Percentiles rank a stretch among this genome's conserved stretches.
These are phyloP conservation scores for Nipponia nippon DNA, from an alignment of 2,113 vertebrate genomes.

Conservation along the genomic window DNA sequence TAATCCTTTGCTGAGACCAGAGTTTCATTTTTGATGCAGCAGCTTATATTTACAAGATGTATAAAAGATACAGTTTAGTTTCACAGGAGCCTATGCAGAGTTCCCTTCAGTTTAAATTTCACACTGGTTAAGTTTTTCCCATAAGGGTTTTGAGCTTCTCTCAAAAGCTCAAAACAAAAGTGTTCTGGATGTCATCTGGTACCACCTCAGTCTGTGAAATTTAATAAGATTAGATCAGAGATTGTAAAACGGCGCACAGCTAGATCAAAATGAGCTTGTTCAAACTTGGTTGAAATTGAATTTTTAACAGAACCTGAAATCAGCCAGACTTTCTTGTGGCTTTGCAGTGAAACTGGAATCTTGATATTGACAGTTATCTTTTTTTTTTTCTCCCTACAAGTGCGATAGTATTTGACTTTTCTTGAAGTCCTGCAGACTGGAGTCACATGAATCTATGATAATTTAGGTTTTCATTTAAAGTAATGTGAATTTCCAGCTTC, in stretches of 20 bases:
- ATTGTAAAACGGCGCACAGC: neutral
- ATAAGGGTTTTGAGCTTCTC: neutral
- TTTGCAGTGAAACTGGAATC: neutral
- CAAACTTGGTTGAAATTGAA: neutral
- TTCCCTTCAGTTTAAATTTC: neutral
- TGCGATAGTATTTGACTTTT: neutral
- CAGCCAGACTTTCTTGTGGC: neutral
- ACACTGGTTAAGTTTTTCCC: neutral
- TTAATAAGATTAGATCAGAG: neutral
- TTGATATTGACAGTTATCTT: neutral
- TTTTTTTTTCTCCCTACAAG: no score
- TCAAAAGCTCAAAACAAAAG: neutral
- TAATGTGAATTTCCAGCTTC: neutral
- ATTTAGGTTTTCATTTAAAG: neutral
- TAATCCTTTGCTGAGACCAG: neutral
- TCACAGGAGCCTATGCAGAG: neutral
- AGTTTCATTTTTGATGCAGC: neutral
- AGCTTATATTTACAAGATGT: neutral
- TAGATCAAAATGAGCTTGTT: neutral
- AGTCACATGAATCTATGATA: neutral
- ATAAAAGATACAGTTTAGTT: neutral
- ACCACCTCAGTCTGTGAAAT: neutral
- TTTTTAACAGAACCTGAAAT: neutral
- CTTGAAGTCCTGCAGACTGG: neutral
- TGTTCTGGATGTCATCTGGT: neutral